Percentiles rank a stretch among this genome's conserved stretches.
phyloP scores from a whole-genome alignment of 1,140 invertebrate genomes.

The Prorops nasuta region DNA sequence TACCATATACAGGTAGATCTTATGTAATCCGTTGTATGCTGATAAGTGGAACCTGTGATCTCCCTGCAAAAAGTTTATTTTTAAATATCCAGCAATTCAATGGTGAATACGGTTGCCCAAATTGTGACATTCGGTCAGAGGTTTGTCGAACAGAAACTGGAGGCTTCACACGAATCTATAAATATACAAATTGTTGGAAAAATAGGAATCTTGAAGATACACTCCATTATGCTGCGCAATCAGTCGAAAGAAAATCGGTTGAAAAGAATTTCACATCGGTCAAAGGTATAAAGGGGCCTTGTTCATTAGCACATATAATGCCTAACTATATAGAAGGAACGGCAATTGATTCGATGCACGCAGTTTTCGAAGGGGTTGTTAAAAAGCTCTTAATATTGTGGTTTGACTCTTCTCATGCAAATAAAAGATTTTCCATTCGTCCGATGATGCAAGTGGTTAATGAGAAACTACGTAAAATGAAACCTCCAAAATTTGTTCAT shows the following conservation, averaged over 20 bases:
- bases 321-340: too few relatives aligned
- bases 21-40: background rate
- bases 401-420: constrained; percentile 5
- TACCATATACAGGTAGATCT: background rate
- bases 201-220: background rate
- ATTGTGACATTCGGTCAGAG: background rate
- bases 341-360: constrained; percentile 15
- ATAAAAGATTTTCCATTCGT: background rate
- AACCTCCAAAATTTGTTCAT: constrained; percentile 15
- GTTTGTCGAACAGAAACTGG: background rate
- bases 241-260: background rate
- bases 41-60: constrained; percentile 5
- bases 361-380: constrained; percentile 7
- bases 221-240: background rate
- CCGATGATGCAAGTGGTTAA: constrained; percentile 5
- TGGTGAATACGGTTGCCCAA: too few relatives aligned
- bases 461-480: constrained; percentile 4
- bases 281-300: background rate
- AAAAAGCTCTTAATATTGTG: constrained; percentile 13
- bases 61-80: constrained; percentile 2
- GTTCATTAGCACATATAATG: constrained; percentile 1
- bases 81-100: constrained; percentile 4
- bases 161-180: background rate
- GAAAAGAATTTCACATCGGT: background rate
- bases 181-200: background rate